Evolutionary conservation across 2,113 vertebrate genomes (phyloP).

Genomic region (Setophaga petechia): DNA sequence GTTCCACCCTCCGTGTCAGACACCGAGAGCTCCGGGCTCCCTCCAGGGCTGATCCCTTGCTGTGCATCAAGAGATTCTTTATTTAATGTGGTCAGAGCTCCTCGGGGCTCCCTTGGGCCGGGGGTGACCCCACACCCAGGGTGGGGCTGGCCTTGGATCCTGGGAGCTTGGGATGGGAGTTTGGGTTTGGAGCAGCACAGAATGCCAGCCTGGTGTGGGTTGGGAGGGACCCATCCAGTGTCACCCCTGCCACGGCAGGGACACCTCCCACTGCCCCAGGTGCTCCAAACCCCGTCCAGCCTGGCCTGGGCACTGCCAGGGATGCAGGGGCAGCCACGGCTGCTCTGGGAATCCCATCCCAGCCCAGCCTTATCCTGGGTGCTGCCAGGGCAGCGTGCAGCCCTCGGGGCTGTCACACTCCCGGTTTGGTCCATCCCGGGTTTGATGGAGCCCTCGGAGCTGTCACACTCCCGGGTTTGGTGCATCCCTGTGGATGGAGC

Average conservation of each 20-base stretch:
- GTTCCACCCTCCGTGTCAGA: background rate
- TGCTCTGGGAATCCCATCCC: no score
- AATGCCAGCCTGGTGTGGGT: background rate
- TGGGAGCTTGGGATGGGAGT: fast-evolving
- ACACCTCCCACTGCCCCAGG: background rate
- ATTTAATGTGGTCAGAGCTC: background rate
- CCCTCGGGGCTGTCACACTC: background rate
- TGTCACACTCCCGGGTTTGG: fast-evolving
- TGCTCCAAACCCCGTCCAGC: background rate
- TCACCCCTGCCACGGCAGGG: background rate
- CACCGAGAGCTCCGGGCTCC: fast-evolving
- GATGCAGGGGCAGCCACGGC: background rate
- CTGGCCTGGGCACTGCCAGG: background rate
- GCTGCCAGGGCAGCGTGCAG: background rate
- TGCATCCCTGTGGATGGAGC: no score
- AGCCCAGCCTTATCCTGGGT: fast-evolving
- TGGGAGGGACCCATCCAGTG: fast-evolving
- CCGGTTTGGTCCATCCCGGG: no score
- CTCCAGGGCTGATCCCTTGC: background rate
- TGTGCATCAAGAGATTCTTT: fast-evolving
- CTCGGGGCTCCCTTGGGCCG: fast-evolving
- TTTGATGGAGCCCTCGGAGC: background rate
- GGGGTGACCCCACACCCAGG: background rate
- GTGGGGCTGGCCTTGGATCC: background rate
- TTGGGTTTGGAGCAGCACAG: background rate